Conservation (phyloP, 2,113 vertebrate genomes). For the Oncorhynchus tshawytscha region DNA sequence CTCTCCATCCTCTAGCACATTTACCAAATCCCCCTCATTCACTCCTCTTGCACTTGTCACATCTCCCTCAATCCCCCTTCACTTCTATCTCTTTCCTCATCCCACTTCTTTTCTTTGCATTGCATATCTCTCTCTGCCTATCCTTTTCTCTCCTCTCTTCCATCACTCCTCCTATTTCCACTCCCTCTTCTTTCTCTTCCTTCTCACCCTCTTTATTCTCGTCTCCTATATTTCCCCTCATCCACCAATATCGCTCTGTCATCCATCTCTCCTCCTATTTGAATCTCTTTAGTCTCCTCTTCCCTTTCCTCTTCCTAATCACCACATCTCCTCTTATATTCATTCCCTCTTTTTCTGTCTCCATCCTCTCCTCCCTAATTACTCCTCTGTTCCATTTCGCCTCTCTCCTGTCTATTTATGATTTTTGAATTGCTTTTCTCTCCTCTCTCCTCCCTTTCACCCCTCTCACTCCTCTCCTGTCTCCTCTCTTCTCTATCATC, state of each 20-base stretch:
- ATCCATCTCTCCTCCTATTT: constrained; percentile 7
- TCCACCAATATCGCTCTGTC: not conserved
- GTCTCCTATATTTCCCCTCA: not conserved
- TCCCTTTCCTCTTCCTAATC: not conserved
- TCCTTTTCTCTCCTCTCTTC: not conserved
- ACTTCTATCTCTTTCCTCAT: constrained; percentile 11
- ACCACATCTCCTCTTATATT: not conserved
- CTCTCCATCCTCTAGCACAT: no score
- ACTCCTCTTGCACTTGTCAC: not conserved
- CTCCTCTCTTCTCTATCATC: not conserved
- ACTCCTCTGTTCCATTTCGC: not conserved
- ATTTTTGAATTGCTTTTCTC: not conserved
- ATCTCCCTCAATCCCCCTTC: constrained; percentile 34
- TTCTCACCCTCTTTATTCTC: not conserved
- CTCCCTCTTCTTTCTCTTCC: not conserved
- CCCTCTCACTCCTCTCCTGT: not conserved
- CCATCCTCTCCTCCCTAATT: not conserved
- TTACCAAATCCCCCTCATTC: no score
- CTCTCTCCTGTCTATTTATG: not conserved
- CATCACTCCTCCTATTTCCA: not conserved
- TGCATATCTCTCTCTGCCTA: not conserved
- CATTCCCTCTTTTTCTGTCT: not conserved
- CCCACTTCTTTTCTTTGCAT: not conserved
- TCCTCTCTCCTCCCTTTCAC: not conserved
- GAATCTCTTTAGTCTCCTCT: not conserved